A percentile compares a stretch with the other conserved stretches of the same genome.
These are phyloP conservation scores for Drosophila insularis DNA, from an alignment of 1,140 invertebrate genomes.

Conservation along the genomic window DNA sequence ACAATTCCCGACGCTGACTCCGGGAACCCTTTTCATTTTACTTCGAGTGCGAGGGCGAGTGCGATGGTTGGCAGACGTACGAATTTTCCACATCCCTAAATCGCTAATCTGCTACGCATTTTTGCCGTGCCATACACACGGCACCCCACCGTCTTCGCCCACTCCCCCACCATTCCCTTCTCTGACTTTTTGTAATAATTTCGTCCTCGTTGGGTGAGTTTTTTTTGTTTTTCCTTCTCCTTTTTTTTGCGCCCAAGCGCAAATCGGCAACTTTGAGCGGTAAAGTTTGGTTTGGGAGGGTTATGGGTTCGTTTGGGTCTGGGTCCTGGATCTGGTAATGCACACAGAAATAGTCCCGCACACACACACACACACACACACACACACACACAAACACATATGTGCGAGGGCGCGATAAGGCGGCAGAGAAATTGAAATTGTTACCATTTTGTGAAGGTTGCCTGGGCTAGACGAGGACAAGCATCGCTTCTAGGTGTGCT, in stretches of 20 bases:
- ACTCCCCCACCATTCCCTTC: slow-evolving; percentile 3
- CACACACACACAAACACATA: slow-evolving; percentile 41
- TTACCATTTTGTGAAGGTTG: slow-evolving; percentile 77
- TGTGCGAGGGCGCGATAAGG: slow-evolving; percentile 77
- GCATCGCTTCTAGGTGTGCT: slow-evolving; percentile 60
- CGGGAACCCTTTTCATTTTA: slow-evolving; percentile 51
- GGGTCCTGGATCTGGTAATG: slow-evolving; percentile 12
- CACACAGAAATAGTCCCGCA: neutral
- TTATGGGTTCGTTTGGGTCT: slow-evolving; percentile 43
- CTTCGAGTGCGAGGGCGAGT: slow-evolving; percentile 9
- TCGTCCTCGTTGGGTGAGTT: slow-evolving; percentile 30
- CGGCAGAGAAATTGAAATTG: slow-evolving; percentile 78
- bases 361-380: neutral
- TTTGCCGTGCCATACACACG: slow-evolving; percentile 57
- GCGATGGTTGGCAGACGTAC: slow-evolving; percentile 58
- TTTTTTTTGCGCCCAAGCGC: slow-evolving; percentile 63
- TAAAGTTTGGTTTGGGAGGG: slow-evolving; percentile 53
- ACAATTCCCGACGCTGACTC: slow-evolving; percentile 36
- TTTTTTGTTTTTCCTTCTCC: slow-evolving; percentile 13
- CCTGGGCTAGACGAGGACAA: slow-evolving; percentile 61
- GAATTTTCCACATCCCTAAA: slow-evolving; percentile 80
- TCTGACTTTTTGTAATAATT: slow-evolving; percentile 66
- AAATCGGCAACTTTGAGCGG: slow-evolving; percentile 75
- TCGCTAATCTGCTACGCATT: slow-evolving; percentile 80
- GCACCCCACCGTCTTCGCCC: neutral